Evolutionary conservation across 2,797 vertebrate species (phyloP).

Genomic region (Sternarchorhynchus goeldii): DNA sequence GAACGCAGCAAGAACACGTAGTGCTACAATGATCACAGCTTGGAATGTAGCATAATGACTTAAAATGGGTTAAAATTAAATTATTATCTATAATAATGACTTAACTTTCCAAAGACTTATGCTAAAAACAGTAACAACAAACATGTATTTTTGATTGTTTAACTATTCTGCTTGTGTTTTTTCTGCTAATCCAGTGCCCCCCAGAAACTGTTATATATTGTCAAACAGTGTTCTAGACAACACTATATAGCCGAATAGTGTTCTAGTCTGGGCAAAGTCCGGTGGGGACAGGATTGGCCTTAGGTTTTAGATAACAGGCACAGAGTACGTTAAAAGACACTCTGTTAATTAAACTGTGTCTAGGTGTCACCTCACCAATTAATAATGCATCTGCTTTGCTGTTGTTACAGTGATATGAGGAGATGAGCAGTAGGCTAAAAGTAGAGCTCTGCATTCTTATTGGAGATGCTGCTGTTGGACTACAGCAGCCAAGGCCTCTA

Average conservation of each 20-base stretch:
- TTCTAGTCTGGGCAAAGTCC: not conserved
- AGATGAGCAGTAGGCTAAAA: slow-evolving; percentile 44
- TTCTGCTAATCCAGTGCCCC: too few relatives aligned
- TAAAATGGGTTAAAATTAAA: too few relatives aligned
- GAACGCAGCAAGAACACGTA: too few relatives aligned
- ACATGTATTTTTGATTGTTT: too few relatives aligned
- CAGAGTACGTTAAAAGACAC: not conserved
- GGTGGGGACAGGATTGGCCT: not conserved
- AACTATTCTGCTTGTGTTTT: too few relatives aligned
- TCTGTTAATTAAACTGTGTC: slow-evolving; percentile 7
- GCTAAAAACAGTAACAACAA: too few relatives aligned
- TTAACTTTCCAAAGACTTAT: too few relatives aligned
- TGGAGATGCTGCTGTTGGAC: slow-evolving; percentile 26
- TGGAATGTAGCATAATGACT: too few relatives aligned
- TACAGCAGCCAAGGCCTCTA: slow-evolving; percentile 17
- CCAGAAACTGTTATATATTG: too few relatives aligned
- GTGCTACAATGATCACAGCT: too few relatives aligned
- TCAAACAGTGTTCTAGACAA: too few relatives aligned
- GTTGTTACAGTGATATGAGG: slow-evolving; percentile 46
- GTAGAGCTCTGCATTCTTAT: slow-evolving; percentile 27
- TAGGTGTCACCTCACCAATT: slow-evolving; percentile 27
- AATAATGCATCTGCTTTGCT: slow-evolving; percentile 56
- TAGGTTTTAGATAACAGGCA: not conserved
- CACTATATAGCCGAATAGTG: not conserved
- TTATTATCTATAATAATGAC: too few relatives aligned